Base-by-base conservation (phyloP, 2,797 vertebrate species). In the Anguilla pacifica region DNA sequence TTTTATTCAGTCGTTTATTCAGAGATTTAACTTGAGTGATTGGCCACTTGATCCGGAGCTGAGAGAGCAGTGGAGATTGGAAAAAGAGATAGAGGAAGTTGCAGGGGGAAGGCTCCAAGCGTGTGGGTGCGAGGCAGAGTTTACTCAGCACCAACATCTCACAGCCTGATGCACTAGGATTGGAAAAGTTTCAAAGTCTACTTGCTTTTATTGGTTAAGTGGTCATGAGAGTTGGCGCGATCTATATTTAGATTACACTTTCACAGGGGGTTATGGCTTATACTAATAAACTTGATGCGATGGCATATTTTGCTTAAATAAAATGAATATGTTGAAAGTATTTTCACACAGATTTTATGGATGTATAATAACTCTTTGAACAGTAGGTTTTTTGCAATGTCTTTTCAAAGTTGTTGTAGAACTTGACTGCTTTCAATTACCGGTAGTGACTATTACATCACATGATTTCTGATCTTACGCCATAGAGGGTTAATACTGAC, bases 101-200 rank as follows among this genome's bases (percentile, higher is more conserved):
- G n/a, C 43, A 79, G 74, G 77, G 35, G 46, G 79, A 43, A 59
- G 74, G 70, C 86, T 43, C 51, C 31, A 86, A 10, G 28, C 15
- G 7, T 10, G 55, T 83, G 86, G 61, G 86, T 35, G 81, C 51
- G n/a, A 43, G 86, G 86, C 10, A 83, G 19, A 87, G 81, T 67
- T 87, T 87, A 83, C 79, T 87, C 86, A 79, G 35, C 74, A 39
- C 39, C 13, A 35, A 17, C 5, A 25, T 67, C 61, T 67, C 22
- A 79, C 85, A 39, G 9, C 49, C 85, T 43, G 74, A 86, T 28
- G 82, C 59, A 64, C 31, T n/a, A 84, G 81, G 59, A 70, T 53
- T 31, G 86, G 74, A 87, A 87, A 87, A 35, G n/a, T 57, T 57
- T 77, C 86, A 3, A 46, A 35, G 6, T 35, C 28, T 35, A 72